A percentile compares a stretch with the other conserved stretches of the same genome.
phyloP scores from a whole-genome alignment of 1,140 invertebrate species.

The Dysdera silvatica region DNA sequence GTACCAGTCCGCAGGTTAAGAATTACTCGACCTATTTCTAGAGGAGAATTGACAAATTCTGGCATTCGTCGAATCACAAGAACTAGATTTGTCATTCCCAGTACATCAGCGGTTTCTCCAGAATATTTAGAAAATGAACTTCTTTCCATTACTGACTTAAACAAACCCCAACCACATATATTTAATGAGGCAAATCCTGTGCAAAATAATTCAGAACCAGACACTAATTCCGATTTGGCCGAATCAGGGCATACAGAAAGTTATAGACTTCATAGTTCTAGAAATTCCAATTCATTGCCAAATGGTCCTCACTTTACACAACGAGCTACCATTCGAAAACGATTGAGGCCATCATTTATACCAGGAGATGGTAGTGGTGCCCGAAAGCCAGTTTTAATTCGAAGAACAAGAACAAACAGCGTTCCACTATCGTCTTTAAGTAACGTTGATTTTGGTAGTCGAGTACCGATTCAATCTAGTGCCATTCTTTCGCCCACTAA shows the following conservation, averaged over 20 bases:
- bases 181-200: too few species aligned
- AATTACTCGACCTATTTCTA: conserved; percentile 18
- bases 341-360: conserved; percentile 16
- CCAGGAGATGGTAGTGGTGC: conserved; percentile 22
- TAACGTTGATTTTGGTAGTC: too few species aligned
- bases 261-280: too few species aligned
- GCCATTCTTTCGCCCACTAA: too few species aligned
- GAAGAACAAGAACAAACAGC: conserved; percentile 18
- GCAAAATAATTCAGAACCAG: too few species aligned
- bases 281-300: too few species aligned
- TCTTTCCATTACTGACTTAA: too few species aligned
- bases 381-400: conserved; percentile 7
- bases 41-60: background rate
- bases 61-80: conserved; percentile 13
- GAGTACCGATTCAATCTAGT: too few species aligned
- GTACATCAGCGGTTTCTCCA: background rate
- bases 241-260: too few species aligned
- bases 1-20: conserved; percentile 15
- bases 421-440: background rate
- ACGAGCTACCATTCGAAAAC: conserved; percentile 11
- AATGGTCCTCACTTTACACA: too few species aligned
- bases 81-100: background rate
- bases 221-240: too few species aligned
- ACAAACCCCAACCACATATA: too few species aligned
- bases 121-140: conserved; percentile 6